A percentile compares a stretch with the other conserved stretches of the same genome.
Evolutionary conservation across 2,888 invertebrate genomes (phyloP).

Genomic region (Abscondita cerata): DNA sequence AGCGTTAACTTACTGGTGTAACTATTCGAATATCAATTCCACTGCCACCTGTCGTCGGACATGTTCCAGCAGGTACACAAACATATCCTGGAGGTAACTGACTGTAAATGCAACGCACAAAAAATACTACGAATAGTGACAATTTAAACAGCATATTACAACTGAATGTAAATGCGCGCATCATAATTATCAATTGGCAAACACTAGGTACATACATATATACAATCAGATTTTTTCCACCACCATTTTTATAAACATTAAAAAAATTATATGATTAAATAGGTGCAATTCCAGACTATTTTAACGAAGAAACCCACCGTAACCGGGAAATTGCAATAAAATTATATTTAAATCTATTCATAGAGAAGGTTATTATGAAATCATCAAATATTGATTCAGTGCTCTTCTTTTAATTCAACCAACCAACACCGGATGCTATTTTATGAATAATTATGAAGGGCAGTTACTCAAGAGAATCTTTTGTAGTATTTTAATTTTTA

Average conservation of each 20-base stretch:
- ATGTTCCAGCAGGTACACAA: conserved; percentile 49
- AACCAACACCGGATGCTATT: conserved; percentile 13
- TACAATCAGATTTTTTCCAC: conserved; percentile 13
- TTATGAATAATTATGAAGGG: conserved; percentile 21
- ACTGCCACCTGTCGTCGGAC: conserved; percentile 40
- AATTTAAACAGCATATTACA: conserved; percentile 12
- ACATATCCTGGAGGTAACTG: conserved; percentile 39
- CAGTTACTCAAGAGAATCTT: conserved; percentile 23
- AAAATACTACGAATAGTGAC: conserved; percentile 1
- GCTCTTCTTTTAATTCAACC: conserved; percentile 8
- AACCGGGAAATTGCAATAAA: conserved; percentile 31
- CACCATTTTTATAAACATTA: background rate
- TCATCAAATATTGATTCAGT: conserved; percentile 11
- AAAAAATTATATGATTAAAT: conserved; percentile 18
- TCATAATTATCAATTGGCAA: conserved; percentile 10
- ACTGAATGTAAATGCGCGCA: background rate
- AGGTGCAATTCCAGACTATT: conserved; percentile 14
- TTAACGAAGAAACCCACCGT: conserved; percentile 22
- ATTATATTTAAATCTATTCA: conserved; percentile 18
- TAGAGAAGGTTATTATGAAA: conserved; percentile 18
- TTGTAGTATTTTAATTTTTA: too few species aligned
- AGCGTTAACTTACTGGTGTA: conserved; percentile 39
- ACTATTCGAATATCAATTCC: conserved; percentile 52
- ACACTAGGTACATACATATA: background rate
- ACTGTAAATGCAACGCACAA: conserved; percentile 4